Percentiles rank a stretch among this genome's conserved stretches.
These are phyloP conservation scores for Acleris emargana DNA, from an alignment of 2,888 invertebrate species.

Conservation along the genomic window DNA sequence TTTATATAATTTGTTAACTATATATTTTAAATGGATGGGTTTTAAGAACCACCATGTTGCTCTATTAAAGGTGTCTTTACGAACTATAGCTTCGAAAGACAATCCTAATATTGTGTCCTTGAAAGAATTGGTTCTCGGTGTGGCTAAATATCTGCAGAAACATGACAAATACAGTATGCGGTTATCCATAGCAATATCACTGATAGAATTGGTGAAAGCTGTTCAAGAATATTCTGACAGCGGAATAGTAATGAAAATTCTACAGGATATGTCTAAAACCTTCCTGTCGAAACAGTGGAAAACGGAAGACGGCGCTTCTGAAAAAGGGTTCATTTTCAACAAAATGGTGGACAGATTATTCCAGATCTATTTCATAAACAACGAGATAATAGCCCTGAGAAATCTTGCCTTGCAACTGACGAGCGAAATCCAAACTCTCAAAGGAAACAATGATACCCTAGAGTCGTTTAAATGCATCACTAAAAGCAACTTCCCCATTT, in stretches of 20 bases:
- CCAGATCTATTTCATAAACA: conserved; percentile 85
- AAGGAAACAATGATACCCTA: conserved; percentile 83
- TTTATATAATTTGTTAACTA: conserved; percentile 81
- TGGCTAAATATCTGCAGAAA: conserved; percentile 66
- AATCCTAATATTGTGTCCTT: conserved; percentile 56
- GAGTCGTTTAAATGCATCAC: conserved; percentile 85
- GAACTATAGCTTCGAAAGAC: conserved; percentile 61
- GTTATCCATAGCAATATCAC: conserved; percentile 79
- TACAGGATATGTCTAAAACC: conserved; percentile 66
- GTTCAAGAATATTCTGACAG: conserved; percentile 73
- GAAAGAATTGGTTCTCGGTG: conserved; percentile 65
- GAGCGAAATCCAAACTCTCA: conserved; percentile 82
- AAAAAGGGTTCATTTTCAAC: conserved; percentile 87
- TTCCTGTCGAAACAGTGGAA: conserved; percentile 88
- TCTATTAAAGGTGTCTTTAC: conserved; percentile 66
- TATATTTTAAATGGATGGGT: conserved; percentile 86
- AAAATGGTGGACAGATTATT: conserved; percentile 86
- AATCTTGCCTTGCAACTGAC: conserved; percentile 81
- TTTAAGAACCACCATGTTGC: conserved; percentile 77
- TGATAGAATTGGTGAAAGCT: conserved; percentile 80
- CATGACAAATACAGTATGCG: conserved; percentile 80
- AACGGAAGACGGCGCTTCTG: conserved; percentile 83
- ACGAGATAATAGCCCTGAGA: conserved; percentile 83
- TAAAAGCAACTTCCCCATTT: conserved; percentile 86
- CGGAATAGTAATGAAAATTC: conserved; percentile 66